Evolutionary conservation across 1,140 invertebrate genomes (phyloP), one percentile per base, ranked within the genome.

Genomic region (Pogonognathellus flavescens): DNA sequence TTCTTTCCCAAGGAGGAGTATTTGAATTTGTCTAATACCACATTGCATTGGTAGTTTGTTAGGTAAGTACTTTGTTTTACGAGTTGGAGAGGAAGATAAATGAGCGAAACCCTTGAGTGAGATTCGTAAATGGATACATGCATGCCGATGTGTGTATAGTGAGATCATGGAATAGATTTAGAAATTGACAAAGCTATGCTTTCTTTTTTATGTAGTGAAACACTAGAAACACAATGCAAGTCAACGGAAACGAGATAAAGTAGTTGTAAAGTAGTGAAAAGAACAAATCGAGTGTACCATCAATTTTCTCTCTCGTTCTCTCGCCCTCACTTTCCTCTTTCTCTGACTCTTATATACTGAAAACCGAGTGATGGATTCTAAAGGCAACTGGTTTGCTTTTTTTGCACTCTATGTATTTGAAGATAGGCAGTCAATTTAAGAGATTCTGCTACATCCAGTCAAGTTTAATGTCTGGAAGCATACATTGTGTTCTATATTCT

Each of bases 211-310:
- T 76, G 70, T 76, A 76, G 70, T 76, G 70, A 41, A 76, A 41
- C 41, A 31, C 13, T 25, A 31, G 70, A 76, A 76, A 76, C 14
- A 76, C 22, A 31, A 49, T 76, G 14, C 18, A 50, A 49, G 70
- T 49, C 70, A 76, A 76, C 16, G 22, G 2, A 22, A 22, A 25
- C n/a, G 41, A 76, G 70, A 76, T 31, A 76, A 76, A 50, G 62
- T 66, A 66, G 62, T 25, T 66, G 62, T 66, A 76, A 41, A 76
- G 70, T 76, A 76, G 70, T 66, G 14, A 41, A 25, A 41, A 76
- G 70, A 76, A 76, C 70, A 76, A 76, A 76, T 76, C 70, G 70
- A 76, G 31, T 76, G 70, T 76, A 41, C 70, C 70, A 49, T 76
- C 41, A 20, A 57, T 57, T 57, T n/a, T 57, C n/a, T 57, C 53